Conservation (phyloP, 2,113 vertebrate genomes). For the Toxotes chatareus region DNA sequence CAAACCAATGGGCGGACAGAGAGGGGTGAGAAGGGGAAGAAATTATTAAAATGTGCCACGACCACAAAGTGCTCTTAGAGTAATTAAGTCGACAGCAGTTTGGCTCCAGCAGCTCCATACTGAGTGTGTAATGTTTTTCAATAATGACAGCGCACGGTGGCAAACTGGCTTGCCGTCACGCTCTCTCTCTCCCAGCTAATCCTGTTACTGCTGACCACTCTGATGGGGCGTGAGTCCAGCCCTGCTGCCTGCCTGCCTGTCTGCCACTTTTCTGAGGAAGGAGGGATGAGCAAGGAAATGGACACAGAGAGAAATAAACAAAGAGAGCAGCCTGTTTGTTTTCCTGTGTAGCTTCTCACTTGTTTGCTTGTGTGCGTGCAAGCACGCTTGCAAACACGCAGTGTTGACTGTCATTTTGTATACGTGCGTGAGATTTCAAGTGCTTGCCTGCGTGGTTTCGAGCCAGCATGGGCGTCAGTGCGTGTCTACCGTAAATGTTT, state of each 20-base stretch:
- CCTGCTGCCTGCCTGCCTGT: slow-evolving; percentile 38
- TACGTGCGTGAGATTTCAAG: slow-evolving; percentile 19
- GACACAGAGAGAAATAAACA: slow-evolving; percentile 5
- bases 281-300: slow-evolving; percentile 26
- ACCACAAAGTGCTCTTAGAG: slow-evolving; percentile 69
- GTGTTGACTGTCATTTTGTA: slow-evolving; percentile 1
- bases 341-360: slow-evolving; percentile 16
- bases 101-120: slow-evolving; percentile 70
- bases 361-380: slow-evolving; percentile 3
- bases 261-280: slow-evolving; percentile 28
- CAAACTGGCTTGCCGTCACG: slow-evolving; percentile 73
- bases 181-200: slow-evolving; percentile 74
- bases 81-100: slow-evolving; percentile 79
- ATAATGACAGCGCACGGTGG: slow-evolving; percentile 69
- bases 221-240: slow-evolving; percentile 55
- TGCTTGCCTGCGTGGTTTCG: slow-evolving; percentile 25
- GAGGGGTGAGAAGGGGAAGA: slow-evolving; percentile 45
- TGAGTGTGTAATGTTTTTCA: slow-evolving; percentile 77
- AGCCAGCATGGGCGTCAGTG: slow-evolving; percentile 17
- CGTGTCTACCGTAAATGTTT: slow-evolving; percentile 60
- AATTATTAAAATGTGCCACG: slow-evolving; percentile 75
- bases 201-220: slow-evolving; percentile 78
- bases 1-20: slow-evolving; percentile 35
- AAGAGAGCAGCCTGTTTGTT: slow-evolving; percentile 26
- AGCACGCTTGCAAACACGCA: not conserved